Evolutionary conservation across 2,113 vertebrate species (phyloP).

Genomic region (Tetrax tetrax): DNA sequence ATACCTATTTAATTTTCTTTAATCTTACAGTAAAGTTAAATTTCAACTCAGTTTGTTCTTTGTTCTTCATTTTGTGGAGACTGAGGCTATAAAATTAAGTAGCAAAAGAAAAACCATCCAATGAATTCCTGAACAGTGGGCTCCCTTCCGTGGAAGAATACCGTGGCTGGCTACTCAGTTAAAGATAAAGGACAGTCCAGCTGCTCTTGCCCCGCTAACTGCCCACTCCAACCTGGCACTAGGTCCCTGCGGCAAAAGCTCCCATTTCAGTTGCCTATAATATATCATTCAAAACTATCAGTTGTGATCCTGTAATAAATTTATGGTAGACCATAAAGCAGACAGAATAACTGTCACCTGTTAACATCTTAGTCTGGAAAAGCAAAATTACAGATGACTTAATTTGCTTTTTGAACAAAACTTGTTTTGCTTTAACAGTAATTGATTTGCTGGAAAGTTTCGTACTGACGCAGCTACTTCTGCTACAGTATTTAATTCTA

Average conservation of each 20-base stretch:
- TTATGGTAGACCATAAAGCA: no score
- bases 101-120: background rate
- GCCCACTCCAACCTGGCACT: background rate
- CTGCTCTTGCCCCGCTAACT: background rate
- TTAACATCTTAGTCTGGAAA: background rate
- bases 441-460: background rate
- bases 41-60: background rate
- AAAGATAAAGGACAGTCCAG: background rate
- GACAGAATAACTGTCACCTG: background rate
- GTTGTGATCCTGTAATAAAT: background rate
- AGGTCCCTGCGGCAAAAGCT: background rate
- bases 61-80: background rate
- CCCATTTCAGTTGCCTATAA: background rate
- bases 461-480: background rate
- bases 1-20: background rate
- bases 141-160: background rate
- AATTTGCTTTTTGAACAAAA: background rate
- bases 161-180: no score
- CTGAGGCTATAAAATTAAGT: background rate
- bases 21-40: conserved; percentile 18
- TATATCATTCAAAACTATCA: background rate
- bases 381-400: background rate
- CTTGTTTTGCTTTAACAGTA: background rate
- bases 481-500: background rate
- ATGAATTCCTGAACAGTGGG: background rate